These are phyloP conservation scores for Sarcophaga rosellei DNA, from an alignment of 2,888 invertebrate species.

Conservation along the genomic window DNA sequence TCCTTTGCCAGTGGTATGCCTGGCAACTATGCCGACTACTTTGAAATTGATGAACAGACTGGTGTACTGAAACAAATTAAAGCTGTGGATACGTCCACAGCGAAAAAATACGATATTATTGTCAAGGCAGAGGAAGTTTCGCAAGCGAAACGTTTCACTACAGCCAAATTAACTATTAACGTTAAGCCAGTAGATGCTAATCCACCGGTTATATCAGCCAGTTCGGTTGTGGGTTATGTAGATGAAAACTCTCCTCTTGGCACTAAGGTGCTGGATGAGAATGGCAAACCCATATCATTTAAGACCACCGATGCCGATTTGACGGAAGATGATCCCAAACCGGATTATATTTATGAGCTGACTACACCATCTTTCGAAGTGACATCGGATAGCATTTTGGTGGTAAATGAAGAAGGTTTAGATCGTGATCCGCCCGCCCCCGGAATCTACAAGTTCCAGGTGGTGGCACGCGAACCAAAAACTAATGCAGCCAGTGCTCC, in stretches of 20 bases:
- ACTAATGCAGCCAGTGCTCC: slow-evolving; percentile 92
- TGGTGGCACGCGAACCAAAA: slow-evolving; percentile 91
- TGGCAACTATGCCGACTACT: slow-evolving; percentile 88
- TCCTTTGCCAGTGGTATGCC: slow-evolving; percentile 92
- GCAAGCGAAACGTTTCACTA: slow-evolving; percentile 89
- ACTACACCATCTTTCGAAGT: slow-evolving; percentile 92
- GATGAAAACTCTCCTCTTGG: slow-evolving; percentile 93
- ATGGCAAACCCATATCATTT: slow-evolving; percentile 86
- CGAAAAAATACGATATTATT: slow-evolving; percentile 90
- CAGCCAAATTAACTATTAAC: slow-evolving; percentile 90
- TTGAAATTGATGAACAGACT: slow-evolving; percentile 90
- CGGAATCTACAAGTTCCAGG: slow-evolving; percentile 92
- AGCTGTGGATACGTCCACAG: slow-evolving; percentile 90
- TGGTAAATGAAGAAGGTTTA: slow-evolving; percentile 91
- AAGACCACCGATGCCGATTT: slow-evolving; percentile 92
- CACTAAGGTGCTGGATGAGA: slow-evolving; percentile 88
- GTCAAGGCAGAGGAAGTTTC: slow-evolving; percentile 94
- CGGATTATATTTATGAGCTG: slow-evolving; percentile 90
- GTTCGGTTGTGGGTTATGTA: slow-evolving; percentile 89
- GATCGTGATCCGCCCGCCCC: slow-evolving; percentile 94
- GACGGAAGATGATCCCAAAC: slow-evolving; percentile 90
- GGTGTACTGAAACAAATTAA: slow-evolving; percentile 91
- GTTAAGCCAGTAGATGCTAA: slow-evolving; percentile 93
- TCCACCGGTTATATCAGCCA: slow-evolving; percentile 89
- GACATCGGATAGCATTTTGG: slow-evolving; percentile 86